Evolutionary conservation across 2,797 vertebrate species (phyloP), one percentile per base, ranked within the genome.

Genomic region (Acipenser oxyrinchus): DNA sequence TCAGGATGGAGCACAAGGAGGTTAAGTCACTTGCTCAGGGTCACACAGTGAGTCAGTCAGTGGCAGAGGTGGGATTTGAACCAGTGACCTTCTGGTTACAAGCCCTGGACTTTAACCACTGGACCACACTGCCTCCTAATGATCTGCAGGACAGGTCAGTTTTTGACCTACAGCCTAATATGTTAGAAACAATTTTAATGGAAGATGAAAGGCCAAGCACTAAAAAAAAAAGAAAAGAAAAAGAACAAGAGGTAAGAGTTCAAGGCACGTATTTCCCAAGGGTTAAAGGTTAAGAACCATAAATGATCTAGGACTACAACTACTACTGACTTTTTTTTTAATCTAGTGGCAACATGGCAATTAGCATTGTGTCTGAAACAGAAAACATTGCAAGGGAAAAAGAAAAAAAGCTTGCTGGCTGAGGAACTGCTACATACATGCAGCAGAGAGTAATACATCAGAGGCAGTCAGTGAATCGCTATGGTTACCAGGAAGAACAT

Each of bases 401-500:
- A 83, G 66, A 10, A 60, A 67, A 63, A 37, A 37, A 37, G 0
- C 37, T 37, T 37, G 37, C 37, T 37, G 37, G 12, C 77, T 67
- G 58, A 76, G 79, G 80, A 84, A 71, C 76, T 79, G 74, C 79
- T 80, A 72, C 67, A 75, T 69, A 74, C 51, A 60, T 73, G 62
- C 70, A 71, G 72, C 76, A 71, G 76, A 73, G 79, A 73, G 83
- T 76, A 81, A 84, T 89, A 88, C 82, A 87, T 88, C 82, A 68
- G 60, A 74, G 72, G 69, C 81, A 82, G 82, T 73, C 74, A 81
- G 69, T 65, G 66, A 75, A 88, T 91, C 81, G 77, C 88, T 89
- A 90, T 92, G 89, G 91, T 86, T 88, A 91, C 90, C 72, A 70
- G 74, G 76, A 82, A 80, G 81, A 67, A 75, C 78, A 83, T 84